A percentile compares a stretch with the other conserved stretches of the same genome.
Evolutionary conservation across 2,113 vertebrate species (phyloP).

Genomic region (Sinocyclocheilus grahami): DNA sequence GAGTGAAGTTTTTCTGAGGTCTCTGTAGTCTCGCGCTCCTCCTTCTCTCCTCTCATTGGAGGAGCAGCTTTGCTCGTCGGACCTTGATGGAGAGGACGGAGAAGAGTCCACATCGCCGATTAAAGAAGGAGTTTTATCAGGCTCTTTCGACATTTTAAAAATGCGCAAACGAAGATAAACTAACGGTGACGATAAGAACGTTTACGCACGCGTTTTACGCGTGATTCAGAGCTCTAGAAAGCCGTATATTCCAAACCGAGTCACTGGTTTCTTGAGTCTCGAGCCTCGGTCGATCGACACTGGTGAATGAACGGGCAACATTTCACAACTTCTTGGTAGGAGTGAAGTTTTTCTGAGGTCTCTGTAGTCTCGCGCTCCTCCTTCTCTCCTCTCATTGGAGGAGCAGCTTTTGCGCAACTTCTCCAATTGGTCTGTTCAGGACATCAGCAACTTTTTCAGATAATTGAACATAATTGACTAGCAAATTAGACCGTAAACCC

Average conservation of each 20-base stretch:
- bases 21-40: slow-evolving; percentile 33
- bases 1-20: slow-evolving; percentile 35
- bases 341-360: slow-evolving; percentile 35
- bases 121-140: slow-evolving; percentile 79
- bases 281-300: background rate
- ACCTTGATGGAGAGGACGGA: slow-evolving; percentile 76
- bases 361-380: slow-evolving; percentile 32
- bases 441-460: slow-evolving; percentile 22
- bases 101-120: slow-evolving; percentile 74
- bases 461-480: slow-evolving; percentile 32
- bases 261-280: background rate
- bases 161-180: no score
- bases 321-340: slow-evolving; percentile 13
- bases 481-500: slow-evolving; percentile 16
- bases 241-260: background rate
- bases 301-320: background rate
- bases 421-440: slow-evolving; percentile 24
- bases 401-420: slow-evolving; percentile 18
- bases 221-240: no score
- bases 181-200: no score
- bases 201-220: background rate
- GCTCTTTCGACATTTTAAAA: slow-evolving; percentile 70
- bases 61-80: slow-evolving; percentile 66
- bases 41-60: slow-evolving; percentile 44
- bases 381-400: slow-evolving; percentile 43